Base-by-base conservation (phyloP, 2,113 vertebrate species). In the Crypturellus undulatus region DNA sequence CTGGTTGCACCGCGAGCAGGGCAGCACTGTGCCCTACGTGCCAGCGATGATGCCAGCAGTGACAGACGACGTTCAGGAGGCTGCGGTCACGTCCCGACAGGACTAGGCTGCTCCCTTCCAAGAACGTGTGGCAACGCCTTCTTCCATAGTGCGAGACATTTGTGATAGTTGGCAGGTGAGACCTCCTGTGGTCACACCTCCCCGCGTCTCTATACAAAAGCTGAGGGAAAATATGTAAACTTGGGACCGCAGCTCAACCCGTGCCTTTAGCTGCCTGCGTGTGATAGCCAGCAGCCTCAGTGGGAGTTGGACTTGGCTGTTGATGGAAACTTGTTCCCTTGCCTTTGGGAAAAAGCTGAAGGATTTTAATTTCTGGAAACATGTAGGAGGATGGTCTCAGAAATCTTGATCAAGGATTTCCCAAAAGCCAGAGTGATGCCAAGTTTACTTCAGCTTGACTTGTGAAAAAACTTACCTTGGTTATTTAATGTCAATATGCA, bases 1-100 rank as follows among this genome's bases (percentile, higher is more conserved):
- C 68, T 16, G 40, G 51, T 63, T 20, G 10, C 0, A 0, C 34
- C 82, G 47, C 49, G 92, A 45, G 40, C 0, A 0, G 11, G 68
- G 30, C 56, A 3, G n/a, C 1, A 11, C 45, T 71, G 25, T 59
- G 65, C 25, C 91, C 82, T 84, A 42, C 49, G 43, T 80, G 72
- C 76, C 69, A 68, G 51, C 0, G 24, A 71, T 36, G 9, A 60
- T 81, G 85, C 72, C 76, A 52, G 52, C 73, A 30, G 26, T 32
- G 58, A 56, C 6, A 1, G 68, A 56, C 5, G 32, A 83, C 56
- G 25, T 0, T 11, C 8, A 2, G 76, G 58, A 78, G 45, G 49
- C 71, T 60, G 84, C 91, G 87, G 71, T 92, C 79, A 0, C n/a
- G 72, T 93, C 79, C 72, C 2, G 2, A 36, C 82, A 79, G 54